Conservation (phyloP, 92 coral and sea anemone species). For the Heteractis magnifica region DNA sequence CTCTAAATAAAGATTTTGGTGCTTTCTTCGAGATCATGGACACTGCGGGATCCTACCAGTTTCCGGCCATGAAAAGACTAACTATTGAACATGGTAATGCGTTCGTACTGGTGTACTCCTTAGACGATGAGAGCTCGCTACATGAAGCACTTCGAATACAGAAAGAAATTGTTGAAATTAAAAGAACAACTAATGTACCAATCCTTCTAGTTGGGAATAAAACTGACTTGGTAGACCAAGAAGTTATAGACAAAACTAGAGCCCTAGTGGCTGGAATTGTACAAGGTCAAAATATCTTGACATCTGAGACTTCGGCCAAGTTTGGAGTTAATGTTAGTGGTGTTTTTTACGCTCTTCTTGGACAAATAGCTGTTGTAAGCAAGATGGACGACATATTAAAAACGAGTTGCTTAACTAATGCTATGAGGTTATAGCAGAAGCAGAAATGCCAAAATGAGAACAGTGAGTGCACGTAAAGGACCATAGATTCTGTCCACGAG, state of each 20-base stretch:
- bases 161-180: constrained; percentile 74
- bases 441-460: neutral
- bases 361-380: constrained; percentile 71
- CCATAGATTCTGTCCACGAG: too few species aligned
- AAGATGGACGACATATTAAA: neutral
- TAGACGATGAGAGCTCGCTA: constrained; percentile 68
- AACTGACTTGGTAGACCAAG: constrained; percentile 75
- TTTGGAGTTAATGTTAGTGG: constrained; percentile 67
- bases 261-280: constrained; percentile 44
- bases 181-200: constrained; percentile 70
- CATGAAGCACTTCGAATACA: constrained; percentile 74
- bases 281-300: constrained; percentile 58
- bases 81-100: constrained; percentile 85
- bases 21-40: constrained; percentile 85
- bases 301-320: constrained; percentile 79
- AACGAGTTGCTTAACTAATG: neutral
- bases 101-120: constrained; percentile 81
- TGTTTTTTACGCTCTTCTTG: constrained; percentile 70
- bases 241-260: constrained; percentile 38
- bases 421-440: neutral
- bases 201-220: constrained; percentile 92
- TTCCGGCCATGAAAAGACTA: constrained; percentile 95
- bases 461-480: too few species aligned
- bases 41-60: constrained; percentile 93
- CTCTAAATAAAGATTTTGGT: constrained; percentile 70